Percentiles rank a stretch among this genome's conserved stretches.
Conservation (phyloP, 2,888 invertebrate species). For the Ormyrus rosae region DNA sequence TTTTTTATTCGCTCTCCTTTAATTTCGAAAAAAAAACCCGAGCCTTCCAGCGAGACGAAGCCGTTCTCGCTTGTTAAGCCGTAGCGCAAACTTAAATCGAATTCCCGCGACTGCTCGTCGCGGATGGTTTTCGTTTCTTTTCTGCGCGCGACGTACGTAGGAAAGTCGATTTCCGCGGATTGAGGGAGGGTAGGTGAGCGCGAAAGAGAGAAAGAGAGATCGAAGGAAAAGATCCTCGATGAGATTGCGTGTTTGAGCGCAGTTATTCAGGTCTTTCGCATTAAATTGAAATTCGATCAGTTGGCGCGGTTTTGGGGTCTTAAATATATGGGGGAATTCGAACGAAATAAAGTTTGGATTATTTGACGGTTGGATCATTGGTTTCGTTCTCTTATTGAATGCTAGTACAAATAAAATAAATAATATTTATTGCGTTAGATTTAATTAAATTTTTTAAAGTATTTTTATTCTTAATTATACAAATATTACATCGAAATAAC, state of each 20-base stretch:
- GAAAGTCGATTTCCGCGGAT: slow-evolving; percentile 46
- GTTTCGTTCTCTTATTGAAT: no score
- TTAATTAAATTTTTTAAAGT: no score
- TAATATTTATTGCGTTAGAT: no score
- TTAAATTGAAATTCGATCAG: slow-evolving; percentile 47
- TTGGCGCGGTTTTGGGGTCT: neutral
- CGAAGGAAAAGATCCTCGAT: slow-evolving; percentile 38
- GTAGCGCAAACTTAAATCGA: slow-evolving; percentile 40
- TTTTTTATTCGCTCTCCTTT: no score
- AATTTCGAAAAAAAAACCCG: no score
- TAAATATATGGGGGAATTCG: slow-evolving; percentile 27
- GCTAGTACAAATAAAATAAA: no score
- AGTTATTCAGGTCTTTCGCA: slow-evolving; percentile 39
- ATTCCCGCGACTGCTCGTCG: slow-evolving; percentile 20
- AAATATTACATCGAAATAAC: no score
- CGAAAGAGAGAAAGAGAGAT: neutral
- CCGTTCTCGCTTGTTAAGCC: slow-evolving; percentile 24
- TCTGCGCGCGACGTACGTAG: neutral
- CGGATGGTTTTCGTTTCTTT: neutral
- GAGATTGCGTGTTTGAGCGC: slow-evolving; percentile 47
- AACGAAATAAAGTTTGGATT: slow-evolving; percentile 39
- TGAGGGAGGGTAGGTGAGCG: neutral
- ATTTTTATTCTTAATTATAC: no score
- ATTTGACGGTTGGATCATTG: neutral
- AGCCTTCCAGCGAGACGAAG: neutral